A percentile compares a stretch with the other conserved stretches of the same genome.
These are phyloP conservation scores for Copidosoma aretas DNA, from an alignment of 2,888 invertebrate species.

Conservation along the genomic window DNA sequence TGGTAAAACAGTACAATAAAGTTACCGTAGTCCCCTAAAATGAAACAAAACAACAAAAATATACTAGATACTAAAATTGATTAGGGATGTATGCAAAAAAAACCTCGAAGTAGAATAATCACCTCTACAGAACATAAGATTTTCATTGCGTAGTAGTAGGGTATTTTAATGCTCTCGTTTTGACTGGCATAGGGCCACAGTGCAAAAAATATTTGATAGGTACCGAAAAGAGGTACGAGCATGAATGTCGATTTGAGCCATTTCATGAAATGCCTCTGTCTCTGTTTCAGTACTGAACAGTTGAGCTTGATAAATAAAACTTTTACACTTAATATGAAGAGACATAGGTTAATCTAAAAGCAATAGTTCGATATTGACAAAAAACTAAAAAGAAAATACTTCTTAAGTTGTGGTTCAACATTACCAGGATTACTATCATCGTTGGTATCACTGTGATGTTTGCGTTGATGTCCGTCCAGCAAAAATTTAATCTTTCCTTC, in stretches of 20 bases:
- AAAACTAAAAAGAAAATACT: no score
- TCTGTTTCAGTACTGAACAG: constrained; percentile 16
- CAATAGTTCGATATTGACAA: no score
- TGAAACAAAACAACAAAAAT: background rate
- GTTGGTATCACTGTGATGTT: constrained; percentile 22
- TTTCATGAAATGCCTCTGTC: constrained; percentile 24
- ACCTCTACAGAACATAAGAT: constrained; percentile 21
- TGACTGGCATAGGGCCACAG: constrained; percentile 15
- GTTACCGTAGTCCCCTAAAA: constrained; percentile 17
- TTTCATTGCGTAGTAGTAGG: constrained; percentile 2
- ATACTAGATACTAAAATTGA: background rate
- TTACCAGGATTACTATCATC: constrained; percentile 20
- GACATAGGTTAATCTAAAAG: constrained; percentile 24
- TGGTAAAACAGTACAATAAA: constrained; percentile 20
- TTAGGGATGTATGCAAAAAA: background rate
- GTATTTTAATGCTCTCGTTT: constrained; percentile 6
- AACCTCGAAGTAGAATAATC: background rate
- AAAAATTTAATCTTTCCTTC: constrained; percentile 13
- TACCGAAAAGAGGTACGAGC: constrained; percentile 30
- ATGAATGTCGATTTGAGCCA: constrained; percentile 30
- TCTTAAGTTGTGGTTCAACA: no score
- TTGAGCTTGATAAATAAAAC: constrained; percentile 27
- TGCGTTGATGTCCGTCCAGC: constrained; percentile 22
- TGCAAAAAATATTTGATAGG: constrained; percentile 21
- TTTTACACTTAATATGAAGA: constrained; percentile 21